phyloP scores from a whole-genome alignment of 64 coral and sea anemone genomes.

The Stichodactyla helianthus region DNA sequence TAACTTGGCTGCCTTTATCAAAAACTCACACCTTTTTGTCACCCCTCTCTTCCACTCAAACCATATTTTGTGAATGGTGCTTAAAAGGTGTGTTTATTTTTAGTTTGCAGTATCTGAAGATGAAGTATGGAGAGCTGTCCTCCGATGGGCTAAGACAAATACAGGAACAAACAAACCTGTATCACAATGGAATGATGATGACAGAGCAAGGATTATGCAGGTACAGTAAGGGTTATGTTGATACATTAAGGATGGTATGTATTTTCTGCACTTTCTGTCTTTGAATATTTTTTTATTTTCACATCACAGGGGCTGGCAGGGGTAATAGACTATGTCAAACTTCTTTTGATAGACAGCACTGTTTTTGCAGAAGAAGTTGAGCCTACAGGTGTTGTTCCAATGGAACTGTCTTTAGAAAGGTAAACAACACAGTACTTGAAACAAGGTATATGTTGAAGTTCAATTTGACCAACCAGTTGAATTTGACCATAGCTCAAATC shows the following conservation, averaged over 20 bases:
- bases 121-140: conserved; percentile 84
- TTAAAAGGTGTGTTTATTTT: background rate
- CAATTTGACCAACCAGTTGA: no score
- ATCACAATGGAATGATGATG: conserved; percentile 61
- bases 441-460: no score
- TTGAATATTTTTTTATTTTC: background rate
- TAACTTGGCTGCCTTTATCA: no score
- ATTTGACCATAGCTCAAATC: no score
- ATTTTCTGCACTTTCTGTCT: no score
- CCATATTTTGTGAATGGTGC: background rate
- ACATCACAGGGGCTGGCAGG: conserved; percentile 65
- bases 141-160: conserved; percentile 75
- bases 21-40: no score
- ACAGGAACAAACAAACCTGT: conserved; percentile 65
- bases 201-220: conserved; percentile 62
- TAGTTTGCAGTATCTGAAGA: conserved; percentile 90
- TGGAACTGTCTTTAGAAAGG: conserved; percentile 97
- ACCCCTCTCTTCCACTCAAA: no score
- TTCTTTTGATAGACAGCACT: conserved; percentile 86
- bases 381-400: conserved; percentile 90
- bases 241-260: no score
- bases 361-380: conserved; percentile 99
- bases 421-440: background rate
- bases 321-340: conserved; percentile 87
- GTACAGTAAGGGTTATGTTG: background rate